Evolutionary conservation across 2,888 invertebrate species (phyloP), one percentile per base, ranked within the genome.

Genomic region (Acanthosoma haemorrhoidale): DNA sequence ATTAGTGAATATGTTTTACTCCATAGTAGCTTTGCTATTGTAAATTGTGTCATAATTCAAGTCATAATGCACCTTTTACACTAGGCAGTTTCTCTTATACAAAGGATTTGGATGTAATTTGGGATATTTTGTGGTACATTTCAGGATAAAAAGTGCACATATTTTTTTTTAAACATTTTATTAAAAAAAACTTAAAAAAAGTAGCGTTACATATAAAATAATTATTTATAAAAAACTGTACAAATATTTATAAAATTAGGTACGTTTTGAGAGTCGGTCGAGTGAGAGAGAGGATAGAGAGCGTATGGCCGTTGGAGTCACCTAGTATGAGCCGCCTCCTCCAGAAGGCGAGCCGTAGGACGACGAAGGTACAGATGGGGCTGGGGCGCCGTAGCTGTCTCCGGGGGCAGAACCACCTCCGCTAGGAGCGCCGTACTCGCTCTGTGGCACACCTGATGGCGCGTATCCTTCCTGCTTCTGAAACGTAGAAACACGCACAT

Each of bases 321-420:
- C n/a, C n/a, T 38, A 73, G 68, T 71, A 68, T 9, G 70, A 59
- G 21, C 70, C 68, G 60, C 71, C 57, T 15, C 70, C 70, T 13
- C 58, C 38, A 13, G 73, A 71, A 3, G 73, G 73, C 2, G 71
- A 58, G 15, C 71, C 73, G 34, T 71, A 71, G 13, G 60, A 51
- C 43, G 67, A 66, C 16, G 73, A 73, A 3, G 73, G 72, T 9
- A 59, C 67, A 2, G 73, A 63, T 1, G 73, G 73, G 21, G 81
- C 83, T 69, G 86, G 86, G 38, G 86, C 84, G 43, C 87, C 87
- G 78, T 87, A 87, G 77, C 84, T 84, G 74, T 84, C 83, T 25
- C 85, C 84, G 32, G 82, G 80, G 9, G 75, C 75, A 38, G 80
- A 79, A 13, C 78, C 77, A 21, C 77, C 75, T 13, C 78, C 78